Evolutionary conservation across 1,140 invertebrate species (phyloP), one percentile per base, ranked within the genome.

Genomic region (Drosophila biarmipes): DNA sequence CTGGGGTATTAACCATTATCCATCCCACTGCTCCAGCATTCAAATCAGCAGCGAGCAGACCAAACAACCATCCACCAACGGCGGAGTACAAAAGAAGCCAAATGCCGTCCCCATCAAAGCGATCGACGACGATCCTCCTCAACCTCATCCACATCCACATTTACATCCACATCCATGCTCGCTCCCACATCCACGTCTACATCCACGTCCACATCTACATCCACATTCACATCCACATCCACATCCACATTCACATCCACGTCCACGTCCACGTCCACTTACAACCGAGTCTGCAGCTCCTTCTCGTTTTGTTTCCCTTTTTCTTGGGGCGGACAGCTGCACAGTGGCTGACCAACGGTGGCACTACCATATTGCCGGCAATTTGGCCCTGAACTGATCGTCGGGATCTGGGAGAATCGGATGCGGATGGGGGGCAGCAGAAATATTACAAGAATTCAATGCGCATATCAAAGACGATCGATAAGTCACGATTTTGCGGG

Each of bases 381-480:
- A 86, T 86, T 69, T 80, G 81, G 67, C 81, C 73, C 52, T 73
- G 73, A 85, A 64, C 55, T 69, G 76, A 57, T 51, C 66, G 45
- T 58, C 54, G 43, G 66, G 66, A 71, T 57, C 24, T 42, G 27
- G 48, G 49, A 10, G 6, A 19, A 11, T 15, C 17, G 52, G 12
- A 67, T 3, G 2, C 5, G 27, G 27, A 31, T 31, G 29, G 68
- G 42, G 27, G 35, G 43, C 55, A 46, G 53, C 72, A 72, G 45
- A 86, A 86, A 87, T 86, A 86, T 86, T 86, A 78, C 73, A 86
- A 87, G 82, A 86, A 86, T 86, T 86, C 82, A 86, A 86, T 87
- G 78, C 69, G 82, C 82, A 86, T 87, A 86, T 86, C 82, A 87
- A 86, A 86, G 81, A 46, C 82, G 78, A 86, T 86, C 82, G 81